Evolutionary conservation across 2,113 vertebrate genomes (phyloP).

Genomic region (Brachionichthys hirsutus): DNA sequence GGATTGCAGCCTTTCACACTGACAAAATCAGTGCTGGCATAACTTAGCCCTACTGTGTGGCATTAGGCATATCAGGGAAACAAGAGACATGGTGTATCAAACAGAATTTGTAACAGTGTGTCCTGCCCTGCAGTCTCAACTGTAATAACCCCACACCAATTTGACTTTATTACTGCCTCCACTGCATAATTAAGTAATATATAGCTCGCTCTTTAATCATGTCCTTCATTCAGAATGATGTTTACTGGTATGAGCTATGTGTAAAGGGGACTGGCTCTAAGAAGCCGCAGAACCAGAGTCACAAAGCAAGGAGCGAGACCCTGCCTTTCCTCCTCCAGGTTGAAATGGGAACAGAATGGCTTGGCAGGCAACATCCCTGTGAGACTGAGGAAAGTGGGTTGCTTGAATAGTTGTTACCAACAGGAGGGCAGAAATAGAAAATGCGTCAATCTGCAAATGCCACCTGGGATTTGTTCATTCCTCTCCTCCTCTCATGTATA

Average conservation of each 20-base stretch:
- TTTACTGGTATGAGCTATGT: neutral
- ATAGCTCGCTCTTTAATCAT: neutral
- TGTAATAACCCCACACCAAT: too few relatives aligned
- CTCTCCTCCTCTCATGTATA: conserved; percentile 7
- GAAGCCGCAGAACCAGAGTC: neutral
- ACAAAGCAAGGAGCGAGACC: conserved; percentile 1
- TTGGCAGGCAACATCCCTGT: conserved; percentile 39
- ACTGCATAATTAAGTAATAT: too few relatives aligned
- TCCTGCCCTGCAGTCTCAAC: too few relatives aligned
- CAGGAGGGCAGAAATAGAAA: conserved; percentile 47
- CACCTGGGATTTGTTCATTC: conserved; percentile 39
- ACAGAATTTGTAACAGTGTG: too few relatives aligned
- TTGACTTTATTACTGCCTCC: too few relatives aligned
- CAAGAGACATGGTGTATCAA: too few relatives aligned
- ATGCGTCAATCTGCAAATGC: conserved; percentile 41
- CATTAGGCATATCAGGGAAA: too few relatives aligned
- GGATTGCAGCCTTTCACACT: too few relatives aligned
- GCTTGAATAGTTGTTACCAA: conserved; percentile 33
- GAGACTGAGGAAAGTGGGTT: conserved; percentile 59
- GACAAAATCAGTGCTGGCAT: too few relatives aligned
- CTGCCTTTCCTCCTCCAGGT: conserved; percentile 12
- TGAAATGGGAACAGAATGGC: conserved; percentile 46
- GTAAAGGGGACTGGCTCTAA: neutral
- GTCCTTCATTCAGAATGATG: neutral
- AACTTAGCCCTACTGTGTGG: too few relatives aligned